Evolutionary conservation across 2,888 invertebrate species (phyloP), one percentile per base, ranked within the genome.

Genomic region (Venustoraphidia nigricollis): DNA sequence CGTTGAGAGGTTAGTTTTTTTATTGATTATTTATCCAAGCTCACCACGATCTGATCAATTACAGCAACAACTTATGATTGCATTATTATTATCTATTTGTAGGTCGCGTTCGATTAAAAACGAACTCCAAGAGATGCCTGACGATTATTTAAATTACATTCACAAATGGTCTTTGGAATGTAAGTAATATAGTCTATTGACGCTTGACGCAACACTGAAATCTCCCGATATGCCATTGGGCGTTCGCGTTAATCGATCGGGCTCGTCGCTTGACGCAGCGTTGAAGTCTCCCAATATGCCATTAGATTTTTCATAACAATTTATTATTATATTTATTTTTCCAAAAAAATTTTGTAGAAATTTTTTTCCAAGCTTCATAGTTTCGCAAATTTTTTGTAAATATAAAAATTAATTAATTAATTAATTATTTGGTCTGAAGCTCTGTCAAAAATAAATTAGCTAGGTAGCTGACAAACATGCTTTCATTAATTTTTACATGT

Each of bases 91-190:
- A 1, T 38, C 8, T n/a, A 3, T 38, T 11, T 38, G 4, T 37
- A 27, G n/a, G 34, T 27, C 35, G 17, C 11, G 10, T 41, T 8
- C 11, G 11, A 47, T 36, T 38, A 27, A 36, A 47, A 36, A 27
- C 10, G 27, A 27, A 27, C 27, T 6, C 27, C 62, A 65, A 4
- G 81, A 83, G 65, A 75, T 82, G 50, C 79, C 80, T 1, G 66
- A 67, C 0, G 73, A 83, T 60, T 82, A 83, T 58, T 62, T 80
- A 43, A 81, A 80, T 53, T 83, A 84, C 66, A 72, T 84, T 34
- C 80, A 82, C 59, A 83, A 83, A 62, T 87, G 87, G 87, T 81
- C 84, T 3, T 65, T 87, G 42, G 86, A 87, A 70, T 84, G 87
- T 81, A 66, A 76, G 77, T 71, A 48, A 10, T 44, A 34, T 13